Base-by-base conservation (phyloP, 2,113 vertebrate species). In the Seriola aureovittata region DNA sequence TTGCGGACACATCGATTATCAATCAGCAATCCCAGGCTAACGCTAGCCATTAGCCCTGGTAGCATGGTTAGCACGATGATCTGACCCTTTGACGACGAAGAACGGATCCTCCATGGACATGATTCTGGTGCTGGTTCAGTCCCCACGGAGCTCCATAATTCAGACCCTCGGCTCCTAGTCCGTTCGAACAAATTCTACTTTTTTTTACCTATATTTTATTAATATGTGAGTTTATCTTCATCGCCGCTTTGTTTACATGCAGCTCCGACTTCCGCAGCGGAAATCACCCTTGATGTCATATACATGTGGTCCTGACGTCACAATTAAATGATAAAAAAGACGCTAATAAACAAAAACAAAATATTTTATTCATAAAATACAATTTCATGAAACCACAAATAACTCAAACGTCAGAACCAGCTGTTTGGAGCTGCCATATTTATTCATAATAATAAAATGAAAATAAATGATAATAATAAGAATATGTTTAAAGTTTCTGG, bases 61-160 rank as follows among this genome's bases (percentile, higher is more conserved):
- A 57, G 62, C 34, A 0, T 6, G 1, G 65, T 59, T 80, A 66
- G 72, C 77, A 21, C 29, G 25, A 7, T 25, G 16, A 73, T 82
- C 96, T 97, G 89, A 99, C 98, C 98, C 98, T 94, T 98, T 99
- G 80, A 99, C 98, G 87, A 99, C 97, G 94, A 99, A 99, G 93
- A 99, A 99, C 89, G 98, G 98, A 84, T 99, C 98, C 95, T 99
- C 98, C 98, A 99, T 98, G 55, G 98, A 99, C 98, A 98, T 99
- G 84, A 76, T 91, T 70, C 46, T 40, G 67, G 42, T 75, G 67
- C 64, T 0, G 54, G 36, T 72, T 93, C 75, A 93, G 55, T 89
- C 70, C 11, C 14, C 36, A 25, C 25, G 32, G 9, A 14, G 17
- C 66, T 75, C 79, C 91, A 92, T 90, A 38, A 38, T 66, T 23